Percentiles rank a stretch among this genome's conserved stretches.
These are phyloP conservation scores for Drosophila grimshawi DNA, from an alignment of 1,140 invertebrate species.

Conservation along the genomic window DNA sequence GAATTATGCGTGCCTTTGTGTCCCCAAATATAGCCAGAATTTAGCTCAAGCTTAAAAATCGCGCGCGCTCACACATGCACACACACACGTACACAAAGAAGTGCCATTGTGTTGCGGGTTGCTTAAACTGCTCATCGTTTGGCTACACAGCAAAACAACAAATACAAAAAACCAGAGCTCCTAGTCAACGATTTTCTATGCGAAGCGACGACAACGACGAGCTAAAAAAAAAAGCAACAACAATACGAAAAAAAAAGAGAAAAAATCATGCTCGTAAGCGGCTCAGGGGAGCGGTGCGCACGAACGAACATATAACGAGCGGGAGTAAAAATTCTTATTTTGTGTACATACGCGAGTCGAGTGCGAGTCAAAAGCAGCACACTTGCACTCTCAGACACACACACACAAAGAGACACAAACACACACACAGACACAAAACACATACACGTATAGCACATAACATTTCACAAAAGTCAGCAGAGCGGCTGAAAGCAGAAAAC, in stretches of 20 bases:
- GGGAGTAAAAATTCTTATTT: conserved; percentile 40
- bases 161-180: conserved; percentile 52
- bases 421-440: conserved; percentile 4
- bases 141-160: conserved; percentile 13
- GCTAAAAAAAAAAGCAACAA: conserved; percentile 28
- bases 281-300: conserved; percentile 25
- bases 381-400: neutral
- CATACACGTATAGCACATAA: conserved; percentile 1
- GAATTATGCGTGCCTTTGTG: conserved; percentile 4
- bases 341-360: conserved; percentile 8
- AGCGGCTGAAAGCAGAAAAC: conserved; percentile 36
- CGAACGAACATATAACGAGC: conserved; percentile 13
- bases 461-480: conserved; percentile 42
- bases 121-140: conserved; percentile 36
- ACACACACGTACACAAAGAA: conserved; percentile 4
- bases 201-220: conserved; percentile 15
- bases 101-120: conserved; percentile 27
- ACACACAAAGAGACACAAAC: neutral
- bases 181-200: conserved; percentile 49
- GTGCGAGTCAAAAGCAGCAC: neutral
- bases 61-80: conserved; percentile 17
- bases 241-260: conserved; percentile 41
- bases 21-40: conserved; percentile 11
- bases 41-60: conserved; percentile 42
- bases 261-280: conserved; percentile 45